A percentile compares a stretch with the other conserved stretches of the same genome.
phyloP scores from a whole-genome alignment of 92 coral and sea anemone species.

The Micromussa lordhowensis region DNA sequence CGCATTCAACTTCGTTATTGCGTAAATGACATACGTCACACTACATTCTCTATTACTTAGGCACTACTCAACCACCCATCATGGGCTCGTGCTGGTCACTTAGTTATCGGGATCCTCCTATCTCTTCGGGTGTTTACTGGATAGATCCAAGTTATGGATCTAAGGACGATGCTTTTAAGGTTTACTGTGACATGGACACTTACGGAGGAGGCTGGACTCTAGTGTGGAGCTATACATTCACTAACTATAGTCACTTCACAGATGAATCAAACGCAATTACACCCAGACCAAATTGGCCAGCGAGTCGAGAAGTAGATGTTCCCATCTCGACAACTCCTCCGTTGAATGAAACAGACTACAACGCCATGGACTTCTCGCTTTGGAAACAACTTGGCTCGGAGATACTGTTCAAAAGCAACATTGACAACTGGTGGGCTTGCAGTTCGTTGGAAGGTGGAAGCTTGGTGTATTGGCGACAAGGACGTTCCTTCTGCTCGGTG shows the following conservation, averaged over 20 bases:
- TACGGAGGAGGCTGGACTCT: slow-evolving; percentile 85
- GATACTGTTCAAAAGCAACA: slow-evolving; percentile 73
- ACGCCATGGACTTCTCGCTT: slow-evolving; percentile 57
- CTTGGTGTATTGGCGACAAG: slow-evolving; percentile 31
- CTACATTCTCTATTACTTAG: background rate
- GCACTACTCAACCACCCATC: background rate
- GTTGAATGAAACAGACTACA: slow-evolving; percentile 40
- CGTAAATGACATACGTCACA: too few species aligned
- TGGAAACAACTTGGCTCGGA: slow-evolving; percentile 67
- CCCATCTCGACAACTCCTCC: slow-evolving; percentile 46
- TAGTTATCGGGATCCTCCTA: background rate
- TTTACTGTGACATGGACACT: slow-evolving; percentile 71
- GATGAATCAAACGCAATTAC: slow-evolving; percentile 58
- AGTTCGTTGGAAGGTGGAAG: slow-evolving; percentile 39
- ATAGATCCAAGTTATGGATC: slow-evolving; percentile 45
- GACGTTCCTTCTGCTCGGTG: slow-evolving; percentile 26
- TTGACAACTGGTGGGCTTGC: slow-evolving; percentile 75
- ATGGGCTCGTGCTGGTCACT: slow-evolving; percentile 13
- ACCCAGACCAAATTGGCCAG: slow-evolving; percentile 66
- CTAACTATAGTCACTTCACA: slow-evolving; percentile 49
- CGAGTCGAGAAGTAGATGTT: background rate
- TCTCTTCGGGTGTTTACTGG: slow-evolving; percentile 50
- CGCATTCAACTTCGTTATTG: too few species aligned
- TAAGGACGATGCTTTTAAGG: slow-evolving; percentile 37
- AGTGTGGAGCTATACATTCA: slow-evolving; percentile 77